Conservation (phyloP, 2,797 vertebrate species). For the Phataginus tricuspis region DNA sequence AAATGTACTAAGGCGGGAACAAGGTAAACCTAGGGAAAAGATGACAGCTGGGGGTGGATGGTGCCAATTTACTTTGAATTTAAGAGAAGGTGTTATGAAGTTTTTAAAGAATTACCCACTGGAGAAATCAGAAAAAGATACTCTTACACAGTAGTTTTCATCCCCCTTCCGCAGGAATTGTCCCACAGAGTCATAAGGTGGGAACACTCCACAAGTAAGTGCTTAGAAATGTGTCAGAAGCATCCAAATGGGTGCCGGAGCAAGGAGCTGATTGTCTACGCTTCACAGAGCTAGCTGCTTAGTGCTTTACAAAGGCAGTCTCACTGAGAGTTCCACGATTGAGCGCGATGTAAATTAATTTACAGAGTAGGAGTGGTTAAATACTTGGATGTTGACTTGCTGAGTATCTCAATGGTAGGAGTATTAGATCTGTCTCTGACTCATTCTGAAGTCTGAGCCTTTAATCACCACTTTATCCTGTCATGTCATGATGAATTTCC, state of each 20-base stretch:
- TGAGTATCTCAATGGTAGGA: neutral
- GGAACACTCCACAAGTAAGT: neutral
- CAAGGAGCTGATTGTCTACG: neutral
- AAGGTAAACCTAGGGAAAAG: neutral
- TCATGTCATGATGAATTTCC: neutral
- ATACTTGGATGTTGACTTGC: neutral
- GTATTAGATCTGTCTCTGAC: neutral
- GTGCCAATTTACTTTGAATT: neutral
- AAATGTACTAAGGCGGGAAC: neutral
- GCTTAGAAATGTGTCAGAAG: neutral
- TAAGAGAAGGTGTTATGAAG: neutral
- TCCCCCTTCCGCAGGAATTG: neutral
- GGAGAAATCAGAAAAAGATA: neutral
- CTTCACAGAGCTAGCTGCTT: neutral
- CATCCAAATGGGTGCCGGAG: neutral
- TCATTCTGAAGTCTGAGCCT: neutral
- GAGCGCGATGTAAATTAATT: neutral
- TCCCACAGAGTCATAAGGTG: neutral
- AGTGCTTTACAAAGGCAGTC: neutral
- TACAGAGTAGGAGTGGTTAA: neutral
- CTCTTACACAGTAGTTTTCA: neutral
- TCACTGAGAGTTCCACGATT: neutral
- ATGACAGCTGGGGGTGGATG: neutral
- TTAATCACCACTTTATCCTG: neutral
- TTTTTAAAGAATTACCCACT: neutral